Evolutionary conservation across 2,113 vertebrate genomes (phyloP).

Genomic region (Platysternon megacephalum): DNA sequence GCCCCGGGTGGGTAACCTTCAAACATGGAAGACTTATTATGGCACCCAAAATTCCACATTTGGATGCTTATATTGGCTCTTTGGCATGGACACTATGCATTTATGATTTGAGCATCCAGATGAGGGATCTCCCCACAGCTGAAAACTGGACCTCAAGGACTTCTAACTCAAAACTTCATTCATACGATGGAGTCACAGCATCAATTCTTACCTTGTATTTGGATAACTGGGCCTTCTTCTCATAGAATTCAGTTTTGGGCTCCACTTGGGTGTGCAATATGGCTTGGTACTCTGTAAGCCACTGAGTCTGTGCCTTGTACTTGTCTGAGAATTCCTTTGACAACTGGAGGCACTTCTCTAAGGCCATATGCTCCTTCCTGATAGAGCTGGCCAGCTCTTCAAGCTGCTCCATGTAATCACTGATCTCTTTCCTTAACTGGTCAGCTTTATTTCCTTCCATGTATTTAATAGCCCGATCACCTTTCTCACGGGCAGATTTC

Average conservation of each 20-base stretch:
- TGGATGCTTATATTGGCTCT: background rate
- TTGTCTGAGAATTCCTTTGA: slow-evolving; percentile 94
- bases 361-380: slow-evolving; percentile 85
- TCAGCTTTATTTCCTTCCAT: slow-evolving; percentile 85
- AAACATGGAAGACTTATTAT: background rate
- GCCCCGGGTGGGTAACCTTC: background rate
- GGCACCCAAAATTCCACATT: background rate
- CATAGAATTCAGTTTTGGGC: slow-evolving; percentile 93
- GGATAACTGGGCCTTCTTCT: slow-evolving; percentile 93
- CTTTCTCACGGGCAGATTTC: slow-evolving; percentile 90
- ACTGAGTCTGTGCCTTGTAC: slow-evolving; percentile 88
- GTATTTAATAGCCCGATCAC: slow-evolving; percentile 85
- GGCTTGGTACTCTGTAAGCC: slow-evolving; percentile 86
- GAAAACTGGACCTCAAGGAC: background rate
- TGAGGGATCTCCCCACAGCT: background rate
- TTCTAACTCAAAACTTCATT: background rate
- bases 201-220: slow-evolving; percentile 91
- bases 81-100: background rate
- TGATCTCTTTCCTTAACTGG: slow-evolving; percentile 84
- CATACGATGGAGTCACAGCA: background rate
- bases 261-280: slow-evolving; percentile 85
- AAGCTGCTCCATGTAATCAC: slow-evolving; percentile 81
- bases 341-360: slow-evolving; percentile 89
- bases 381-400: slow-evolving; percentile 88
- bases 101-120: background rate